A percentile compares a stretch with the other conserved stretches of the same genome.
Conservation (phyloP, 2,797 vertebrate genomes). For the Muscicapa striata region DNA sequence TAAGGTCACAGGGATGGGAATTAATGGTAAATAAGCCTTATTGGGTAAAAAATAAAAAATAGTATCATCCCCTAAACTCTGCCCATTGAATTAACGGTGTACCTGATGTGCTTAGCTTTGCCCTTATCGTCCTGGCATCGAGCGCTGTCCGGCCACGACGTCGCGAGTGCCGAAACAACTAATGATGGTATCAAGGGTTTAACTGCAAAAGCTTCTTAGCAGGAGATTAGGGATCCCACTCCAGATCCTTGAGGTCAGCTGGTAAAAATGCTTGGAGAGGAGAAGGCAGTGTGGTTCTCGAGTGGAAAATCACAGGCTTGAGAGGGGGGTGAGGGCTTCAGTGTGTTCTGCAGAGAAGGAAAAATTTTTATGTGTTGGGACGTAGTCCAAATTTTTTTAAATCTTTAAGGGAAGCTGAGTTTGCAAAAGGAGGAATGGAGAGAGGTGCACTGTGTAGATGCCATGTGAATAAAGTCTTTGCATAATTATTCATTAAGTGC, state of each 20-base stretch:
- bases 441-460: rapidly evolving
- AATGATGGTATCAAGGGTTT: conserved; percentile 35
- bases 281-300: rapidly evolving
- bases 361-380: not conserved
- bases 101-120: not conserved
- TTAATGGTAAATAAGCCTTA: not conserved
- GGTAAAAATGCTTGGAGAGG: rapidly evolving
- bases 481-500: not conserved
- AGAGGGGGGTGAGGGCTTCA: not conserved
- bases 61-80: not conserved
- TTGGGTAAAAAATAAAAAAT: not conserved
- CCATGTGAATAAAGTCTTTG: not conserved
- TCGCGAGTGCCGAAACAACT: not conserved
- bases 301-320: conserved; percentile 4
- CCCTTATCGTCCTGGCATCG: not conserved
- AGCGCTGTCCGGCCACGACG: rapidly evolving
- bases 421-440: not conserved
- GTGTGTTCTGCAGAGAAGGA: not conserved
- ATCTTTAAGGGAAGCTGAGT: not conserved
- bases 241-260: not conserved
- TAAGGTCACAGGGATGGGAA: not conserved
- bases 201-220: conserved; percentile 42
- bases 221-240: not conserved
- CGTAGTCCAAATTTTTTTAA: rapidly evolving
- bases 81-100: not conserved